Evolutionary conservation across 2,888 invertebrate genomes (phyloP).

Genomic region (Chrysolina oricalcia): DNA sequence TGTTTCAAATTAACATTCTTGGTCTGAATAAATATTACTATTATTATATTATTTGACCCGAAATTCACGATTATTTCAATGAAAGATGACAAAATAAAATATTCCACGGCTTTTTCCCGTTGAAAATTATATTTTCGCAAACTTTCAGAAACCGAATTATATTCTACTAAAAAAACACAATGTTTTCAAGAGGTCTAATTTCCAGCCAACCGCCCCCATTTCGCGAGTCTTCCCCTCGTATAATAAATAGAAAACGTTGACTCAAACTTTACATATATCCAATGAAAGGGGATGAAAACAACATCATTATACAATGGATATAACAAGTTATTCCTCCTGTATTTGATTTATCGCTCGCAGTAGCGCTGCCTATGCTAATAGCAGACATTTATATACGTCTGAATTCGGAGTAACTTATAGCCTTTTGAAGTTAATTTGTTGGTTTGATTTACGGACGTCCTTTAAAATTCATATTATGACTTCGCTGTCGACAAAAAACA

Average conservation of each 20-base stretch:
- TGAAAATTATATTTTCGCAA: no score
- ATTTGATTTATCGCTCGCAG: conserved; percentile 71
- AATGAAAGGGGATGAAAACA: conserved; percentile 69
- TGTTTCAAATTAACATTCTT: no score
- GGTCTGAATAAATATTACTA: no score
- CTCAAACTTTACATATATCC: conserved; percentile 67
- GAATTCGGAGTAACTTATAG: conserved; percentile 69
- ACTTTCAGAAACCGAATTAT: no score
- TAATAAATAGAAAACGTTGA: conserved; percentile 53
- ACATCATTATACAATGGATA: conserved; percentile 71
- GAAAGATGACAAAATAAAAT: not conserved
- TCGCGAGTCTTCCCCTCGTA: conserved; percentile 49
- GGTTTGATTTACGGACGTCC: conserved; percentile 71
- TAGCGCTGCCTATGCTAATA: conserved; percentile 72
- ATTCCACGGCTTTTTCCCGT: not conserved
- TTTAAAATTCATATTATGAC: conserved; percentile 60
- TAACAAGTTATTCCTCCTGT: conserved; percentile 72
- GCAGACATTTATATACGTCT: conserved; percentile 72
- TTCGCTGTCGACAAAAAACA: conserved; percentile 55
- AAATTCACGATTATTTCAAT: no score
- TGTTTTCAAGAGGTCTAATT: conserved; percentile 26
- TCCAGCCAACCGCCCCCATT: conserved; percentile 33
- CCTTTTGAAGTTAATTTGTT: conserved; percentile 72
- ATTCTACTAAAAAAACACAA: not conserved
- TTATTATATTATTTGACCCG: no score